phyloP scores from a whole-genome alignment of 2,888 invertebrate species.

The Podotricha telesiphe region DNA sequence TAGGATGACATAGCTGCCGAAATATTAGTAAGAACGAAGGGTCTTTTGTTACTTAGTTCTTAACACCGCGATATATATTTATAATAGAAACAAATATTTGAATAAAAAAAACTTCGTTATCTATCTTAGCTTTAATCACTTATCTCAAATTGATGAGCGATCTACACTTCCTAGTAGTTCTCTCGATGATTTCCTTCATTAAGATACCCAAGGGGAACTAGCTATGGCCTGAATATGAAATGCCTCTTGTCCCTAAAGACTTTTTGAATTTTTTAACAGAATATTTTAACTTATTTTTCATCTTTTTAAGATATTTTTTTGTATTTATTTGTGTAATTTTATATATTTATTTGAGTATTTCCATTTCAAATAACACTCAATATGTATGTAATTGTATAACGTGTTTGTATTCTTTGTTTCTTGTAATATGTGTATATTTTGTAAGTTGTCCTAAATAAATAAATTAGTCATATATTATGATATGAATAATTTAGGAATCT shows the following conservation, averaged over 20 bases:
- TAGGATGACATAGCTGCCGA: too few species aligned
- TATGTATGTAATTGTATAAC: too few species aligned
- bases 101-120: background rate
- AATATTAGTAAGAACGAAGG: too few species aligned
- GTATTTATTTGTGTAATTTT: too few species aligned
- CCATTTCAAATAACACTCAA: too few species aligned
- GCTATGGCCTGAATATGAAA: conserved; percentile 39
- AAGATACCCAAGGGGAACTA: conserved; percentile 39
- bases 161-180: background rate
- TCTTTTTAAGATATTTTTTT: background rate
- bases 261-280: background rate
- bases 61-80: background rate
- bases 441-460: too few species aligned
- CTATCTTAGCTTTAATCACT: background rate
- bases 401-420: too few species aligned
- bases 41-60: too few species aligned
- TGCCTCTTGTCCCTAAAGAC: conserved; percentile 31
- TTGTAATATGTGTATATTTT: too few species aligned
- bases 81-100: background rate
- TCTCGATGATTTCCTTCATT: conserved; percentile 42
- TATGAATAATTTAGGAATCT: too few species aligned
- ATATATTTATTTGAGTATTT: too few species aligned
- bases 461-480: too few species aligned
- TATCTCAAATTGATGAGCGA: conserved; percentile 12
- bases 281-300: background rate